phyloP scores from a whole-genome alignment of 2,113 vertebrate species.

The Bettongia penicillata region DNA sequence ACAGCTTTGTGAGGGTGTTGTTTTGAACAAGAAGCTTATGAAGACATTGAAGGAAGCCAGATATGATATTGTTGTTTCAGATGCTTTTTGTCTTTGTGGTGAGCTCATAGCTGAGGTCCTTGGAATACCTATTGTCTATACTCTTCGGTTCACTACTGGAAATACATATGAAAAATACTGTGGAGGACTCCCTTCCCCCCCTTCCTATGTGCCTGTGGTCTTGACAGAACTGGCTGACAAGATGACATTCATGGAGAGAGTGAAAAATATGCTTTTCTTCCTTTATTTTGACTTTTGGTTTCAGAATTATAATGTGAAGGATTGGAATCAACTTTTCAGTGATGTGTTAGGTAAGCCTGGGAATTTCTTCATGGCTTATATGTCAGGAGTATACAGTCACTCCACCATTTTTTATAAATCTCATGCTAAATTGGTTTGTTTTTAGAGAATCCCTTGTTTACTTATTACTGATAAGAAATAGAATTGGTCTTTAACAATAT shows the following conservation, averaged over 20 bases:
- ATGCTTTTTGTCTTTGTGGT: constrained; percentile 75
- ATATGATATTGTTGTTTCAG: constrained; percentile 81
- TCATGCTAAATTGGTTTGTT: not conserved
- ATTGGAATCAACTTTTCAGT: constrained; percentile 79
- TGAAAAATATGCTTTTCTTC: constrained; percentile 75
- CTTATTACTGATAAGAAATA: no score
- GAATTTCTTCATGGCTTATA: not conserved
- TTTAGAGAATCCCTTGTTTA: no score
- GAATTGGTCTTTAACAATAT: no score
- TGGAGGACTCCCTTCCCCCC: constrained; percentile 74
- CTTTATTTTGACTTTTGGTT: constrained; percentile 27
- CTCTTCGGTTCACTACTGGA: constrained; percentile 73
- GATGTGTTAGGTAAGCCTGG: constrained; percentile 78
- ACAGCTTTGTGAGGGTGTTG: constrained; percentile 53
- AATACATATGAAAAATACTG: constrained; percentile 66
- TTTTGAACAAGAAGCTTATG: constrained; percentile 74
- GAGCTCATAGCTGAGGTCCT: constrained; percentile 83
- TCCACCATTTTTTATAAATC: not conserved
- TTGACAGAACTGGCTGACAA: constrained; percentile 73
- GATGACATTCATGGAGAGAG: constrained; percentile 82
- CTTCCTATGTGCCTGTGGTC: constrained; percentile 79
- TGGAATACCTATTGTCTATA: constrained; percentile 77
- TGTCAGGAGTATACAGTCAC: not conserved
- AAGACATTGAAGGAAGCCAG: constrained; percentile 66
- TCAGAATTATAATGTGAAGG: not conserved